Percentiles rank a stretch among this genome's conserved stretches.
Conservation (phyloP, 1,140 invertebrate genomes). For the Diploscapter pachys region DNA sequence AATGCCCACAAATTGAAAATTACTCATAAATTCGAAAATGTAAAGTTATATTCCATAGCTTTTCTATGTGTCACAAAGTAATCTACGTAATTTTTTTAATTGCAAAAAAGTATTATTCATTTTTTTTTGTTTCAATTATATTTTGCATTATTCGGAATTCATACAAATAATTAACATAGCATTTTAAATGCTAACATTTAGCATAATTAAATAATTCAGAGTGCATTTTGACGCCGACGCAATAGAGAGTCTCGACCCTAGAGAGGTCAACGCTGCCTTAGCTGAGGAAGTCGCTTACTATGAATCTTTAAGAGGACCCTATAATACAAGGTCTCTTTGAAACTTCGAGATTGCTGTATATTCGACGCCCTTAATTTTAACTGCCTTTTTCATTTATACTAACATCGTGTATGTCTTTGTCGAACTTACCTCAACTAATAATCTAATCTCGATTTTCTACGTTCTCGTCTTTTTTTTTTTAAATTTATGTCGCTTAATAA, state of each 20-base stretch:
- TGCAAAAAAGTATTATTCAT: not conserved
- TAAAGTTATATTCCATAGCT: not conserved
- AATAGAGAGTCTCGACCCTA: conserved; percentile 31
- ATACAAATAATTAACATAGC: not conserved
- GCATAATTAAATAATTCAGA: conserved; percentile 9
- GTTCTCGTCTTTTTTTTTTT: too few species aligned
- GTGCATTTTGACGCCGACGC: conserved; percentile 37
- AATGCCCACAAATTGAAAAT: not conserved
- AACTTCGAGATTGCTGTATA: too few species aligned
- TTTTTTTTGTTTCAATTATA: not conserved
- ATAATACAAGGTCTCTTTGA: too few species aligned
- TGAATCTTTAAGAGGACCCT: conserved; percentile 1
- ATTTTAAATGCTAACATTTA: not conserved
- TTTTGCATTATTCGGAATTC: conserved; percentile 4
- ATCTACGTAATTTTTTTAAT: not conserved
- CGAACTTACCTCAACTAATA: too few species aligned
- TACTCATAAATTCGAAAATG: not conserved
- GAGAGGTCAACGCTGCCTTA: conserved; percentile 24
- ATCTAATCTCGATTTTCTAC: too few species aligned
- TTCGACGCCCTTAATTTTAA: too few species aligned
- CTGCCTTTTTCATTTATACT: too few species aligned
- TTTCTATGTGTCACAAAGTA: not conserved
- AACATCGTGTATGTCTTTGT: too few species aligned
- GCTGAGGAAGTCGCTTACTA: conserved; percentile 34
- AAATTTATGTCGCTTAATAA: too few species aligned